A percentile compares a stretch with the other conserved stretches of the same genome.
Conservation (phyloP, 2,113 vertebrate species). For the Isichthys henryi region DNA sequence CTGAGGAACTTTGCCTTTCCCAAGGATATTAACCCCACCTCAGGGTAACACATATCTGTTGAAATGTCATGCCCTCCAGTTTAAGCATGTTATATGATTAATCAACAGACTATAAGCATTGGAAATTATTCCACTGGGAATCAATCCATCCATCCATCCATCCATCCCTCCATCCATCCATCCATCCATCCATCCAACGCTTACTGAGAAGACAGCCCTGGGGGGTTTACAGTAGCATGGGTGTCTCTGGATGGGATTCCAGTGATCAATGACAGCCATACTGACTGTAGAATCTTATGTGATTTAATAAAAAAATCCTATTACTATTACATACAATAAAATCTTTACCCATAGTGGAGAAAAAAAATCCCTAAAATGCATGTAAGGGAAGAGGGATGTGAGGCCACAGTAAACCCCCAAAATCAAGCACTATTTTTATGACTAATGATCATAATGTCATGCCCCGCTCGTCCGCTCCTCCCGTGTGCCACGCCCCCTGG, state of each 20-base stretch:
- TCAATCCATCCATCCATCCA: background rate
- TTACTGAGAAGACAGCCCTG: background rate
- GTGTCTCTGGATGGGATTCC: background rate
- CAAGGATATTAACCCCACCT: background rate
- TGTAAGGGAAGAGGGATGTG: background rate
- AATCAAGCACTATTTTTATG: background rate
- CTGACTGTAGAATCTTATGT: background rate
- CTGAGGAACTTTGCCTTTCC: background rate
- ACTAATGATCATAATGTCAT: background rate
- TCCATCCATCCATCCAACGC: background rate
- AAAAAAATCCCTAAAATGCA: background rate
- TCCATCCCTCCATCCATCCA: background rate
- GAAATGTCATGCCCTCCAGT: background rate
- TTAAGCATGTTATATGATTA: background rate
- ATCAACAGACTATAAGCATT: background rate
- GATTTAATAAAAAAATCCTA: background rate
- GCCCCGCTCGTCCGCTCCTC: too few relatives aligned
- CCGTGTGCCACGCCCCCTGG: too few relatives aligned
- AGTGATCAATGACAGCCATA: background rate
- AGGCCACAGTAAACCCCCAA: background rate
- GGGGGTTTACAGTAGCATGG: background rate
- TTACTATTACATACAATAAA: background rate
- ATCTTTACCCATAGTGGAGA: background rate
- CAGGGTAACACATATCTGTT: background rate
- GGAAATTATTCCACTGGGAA: background rate